Evolutionary conservation across 1,140 invertebrate species (phyloP).

Genomic region (Triops cancriformis): DNA sequence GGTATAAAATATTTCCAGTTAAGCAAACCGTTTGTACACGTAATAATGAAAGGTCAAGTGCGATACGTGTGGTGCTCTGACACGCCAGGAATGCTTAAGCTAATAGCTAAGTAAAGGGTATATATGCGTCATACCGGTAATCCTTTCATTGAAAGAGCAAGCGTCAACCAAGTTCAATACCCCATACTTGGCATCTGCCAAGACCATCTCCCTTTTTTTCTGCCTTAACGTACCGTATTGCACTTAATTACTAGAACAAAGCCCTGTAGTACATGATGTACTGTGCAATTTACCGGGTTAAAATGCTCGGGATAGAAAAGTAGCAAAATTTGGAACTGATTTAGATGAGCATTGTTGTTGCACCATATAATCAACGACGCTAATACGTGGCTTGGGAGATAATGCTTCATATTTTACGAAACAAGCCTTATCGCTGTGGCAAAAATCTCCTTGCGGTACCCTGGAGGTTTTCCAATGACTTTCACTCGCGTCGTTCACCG

Average conservation of each 20-base stretch:
- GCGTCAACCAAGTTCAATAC: background rate
- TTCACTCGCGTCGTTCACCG: background rate
- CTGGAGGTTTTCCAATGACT: background rate
- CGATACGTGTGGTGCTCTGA: background rate
- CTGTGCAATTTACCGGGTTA: too few species aligned
- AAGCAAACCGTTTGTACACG: background rate
- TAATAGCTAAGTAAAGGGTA: background rate
- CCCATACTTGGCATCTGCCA: background rate
- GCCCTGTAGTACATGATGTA: too few species aligned
- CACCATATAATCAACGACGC: too few species aligned
- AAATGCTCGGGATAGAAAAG: too few species aligned
- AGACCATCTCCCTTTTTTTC: background rate
- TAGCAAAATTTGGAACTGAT: too few species aligned
- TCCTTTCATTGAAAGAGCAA: background rate
- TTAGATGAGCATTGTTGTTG: too few species aligned
- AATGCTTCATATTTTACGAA: too few species aligned
- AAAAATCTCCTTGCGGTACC: too few species aligned
- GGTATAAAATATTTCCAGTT: background rate
- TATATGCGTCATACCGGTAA: background rate
- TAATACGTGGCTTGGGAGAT: too few species aligned
- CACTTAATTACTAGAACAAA: too few species aligned
- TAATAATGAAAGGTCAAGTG: background rate
- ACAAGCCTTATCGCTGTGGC: too few species aligned
- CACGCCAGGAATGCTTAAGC: background rate
- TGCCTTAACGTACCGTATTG: too few species aligned